These are phyloP conservation scores for Rhopilema esculentum DNA, from an alignment of 30 jellyfish, hydroid and myxozoan species.

Conservation along the genomic window DNA sequence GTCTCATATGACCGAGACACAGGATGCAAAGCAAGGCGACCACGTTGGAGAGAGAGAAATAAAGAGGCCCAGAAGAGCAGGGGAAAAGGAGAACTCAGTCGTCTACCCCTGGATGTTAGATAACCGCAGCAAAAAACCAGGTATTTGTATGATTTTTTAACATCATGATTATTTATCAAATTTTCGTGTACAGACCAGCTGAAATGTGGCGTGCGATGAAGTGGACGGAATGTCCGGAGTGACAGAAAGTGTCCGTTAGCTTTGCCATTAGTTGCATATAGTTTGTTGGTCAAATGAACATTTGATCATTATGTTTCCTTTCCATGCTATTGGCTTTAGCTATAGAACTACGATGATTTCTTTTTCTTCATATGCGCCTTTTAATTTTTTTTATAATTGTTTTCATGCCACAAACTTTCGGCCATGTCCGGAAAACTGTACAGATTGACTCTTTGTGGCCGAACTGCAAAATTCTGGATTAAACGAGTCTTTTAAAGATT, in stretches of 20 bases:
- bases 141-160: conserved; percentile 2
- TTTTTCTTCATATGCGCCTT: no score
- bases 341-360: no score
- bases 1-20: conserved; percentile 6
- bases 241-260: no score
- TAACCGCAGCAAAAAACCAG: conserved; percentile 9
- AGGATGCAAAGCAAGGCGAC: conserved; percentile 6
- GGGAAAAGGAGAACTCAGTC: background rate
- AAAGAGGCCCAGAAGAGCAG: background rate
- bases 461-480: background rate
- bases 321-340: no score
- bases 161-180: background rate
- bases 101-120: conserved; percentile 73
- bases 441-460: background rate
- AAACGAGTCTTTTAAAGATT: background rate
- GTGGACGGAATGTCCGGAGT: background rate
- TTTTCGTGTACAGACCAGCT: background rate
- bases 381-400: background rate
- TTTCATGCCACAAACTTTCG: background rate
- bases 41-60: background rate
- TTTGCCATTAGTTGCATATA: no score
- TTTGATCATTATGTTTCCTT: no score
- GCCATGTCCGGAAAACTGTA: background rate
- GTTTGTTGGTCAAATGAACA: no score
- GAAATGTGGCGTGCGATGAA: background rate